A percentile compares a stretch with the other conserved stretches of the same genome.
These are phyloP conservation scores for Aphodius granarius DNA, from an alignment of 2,888 invertebrate genomes.

Conservation along the genomic window DNA sequence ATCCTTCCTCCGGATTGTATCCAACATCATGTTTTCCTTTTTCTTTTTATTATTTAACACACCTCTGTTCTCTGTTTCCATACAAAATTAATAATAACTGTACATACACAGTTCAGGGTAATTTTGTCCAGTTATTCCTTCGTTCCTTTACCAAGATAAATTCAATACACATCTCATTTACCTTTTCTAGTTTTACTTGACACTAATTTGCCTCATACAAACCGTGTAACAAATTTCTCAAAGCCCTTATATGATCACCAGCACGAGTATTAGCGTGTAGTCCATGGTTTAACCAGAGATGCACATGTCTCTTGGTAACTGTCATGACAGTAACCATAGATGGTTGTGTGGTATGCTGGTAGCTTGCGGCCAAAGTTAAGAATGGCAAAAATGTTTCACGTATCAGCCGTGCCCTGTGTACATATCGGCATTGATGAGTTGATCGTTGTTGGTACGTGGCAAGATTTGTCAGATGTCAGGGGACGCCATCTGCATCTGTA, in stretches of 20 bases:
- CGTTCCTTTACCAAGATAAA: too few relatives aligned
- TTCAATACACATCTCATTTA: not conserved
- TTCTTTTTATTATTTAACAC: not conserved
- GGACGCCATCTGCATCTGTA: not conserved
- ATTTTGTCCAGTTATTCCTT: too few relatives aligned
- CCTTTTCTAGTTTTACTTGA: not conserved
- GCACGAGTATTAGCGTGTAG: not conserved
- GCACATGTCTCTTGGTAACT: not conserved
- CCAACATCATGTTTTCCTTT: not conserved
- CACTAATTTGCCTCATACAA: not conserved
- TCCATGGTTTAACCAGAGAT: not conserved
- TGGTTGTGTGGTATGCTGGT: not conserved
- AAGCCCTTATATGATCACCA: not conserved
- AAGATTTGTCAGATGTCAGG: not conserved
- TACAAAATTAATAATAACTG: not conserved
- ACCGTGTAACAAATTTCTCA: not conserved
- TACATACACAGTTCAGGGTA: not conserved
- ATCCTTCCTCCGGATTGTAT: not conserved
- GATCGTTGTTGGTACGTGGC: not conserved
- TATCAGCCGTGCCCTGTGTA: not conserved
- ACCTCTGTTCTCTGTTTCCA: not conserved
- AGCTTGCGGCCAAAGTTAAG: not conserved
- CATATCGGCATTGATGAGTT: not conserved
- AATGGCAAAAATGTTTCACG: not conserved
- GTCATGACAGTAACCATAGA: not conserved